Conservation (phyloP, 2,888 invertebrate genomes). For the Eretmocerus hayati region DNA sequence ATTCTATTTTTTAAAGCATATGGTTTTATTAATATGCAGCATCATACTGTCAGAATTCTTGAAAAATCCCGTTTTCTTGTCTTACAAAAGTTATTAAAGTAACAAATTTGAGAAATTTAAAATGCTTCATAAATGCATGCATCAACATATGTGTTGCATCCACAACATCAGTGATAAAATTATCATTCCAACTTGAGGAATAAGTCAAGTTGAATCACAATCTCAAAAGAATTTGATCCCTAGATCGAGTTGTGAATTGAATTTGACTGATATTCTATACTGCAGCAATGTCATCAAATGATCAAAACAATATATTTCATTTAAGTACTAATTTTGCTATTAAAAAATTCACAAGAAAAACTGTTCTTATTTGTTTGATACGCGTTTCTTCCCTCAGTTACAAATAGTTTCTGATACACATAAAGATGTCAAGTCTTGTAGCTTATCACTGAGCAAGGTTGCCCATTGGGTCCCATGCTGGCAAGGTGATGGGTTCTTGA, state of each 20-base stretch:
- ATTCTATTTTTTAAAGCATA: conserved; percentile 17
- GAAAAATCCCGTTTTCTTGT: not conserved
- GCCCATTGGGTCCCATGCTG: conserved; percentile 94
- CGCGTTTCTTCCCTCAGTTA: conserved; percentile 1
- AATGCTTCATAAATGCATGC: conserved; percentile 11
- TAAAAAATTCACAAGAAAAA: conserved; percentile 9
- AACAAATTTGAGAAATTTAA: not conserved
- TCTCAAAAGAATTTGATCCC: no score
- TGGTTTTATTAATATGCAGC: not conserved
- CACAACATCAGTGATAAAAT: conserved; percentile 4
- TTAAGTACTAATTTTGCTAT: conserved; percentile 9
- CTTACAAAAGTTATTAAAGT: not conserved
- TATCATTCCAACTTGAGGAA: no score
- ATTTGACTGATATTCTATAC: no score
- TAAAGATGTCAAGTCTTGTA: not conserved
- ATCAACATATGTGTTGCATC: not conserved
- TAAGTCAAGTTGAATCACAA: no score
- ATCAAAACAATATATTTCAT: no score
- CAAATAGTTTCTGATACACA: not conserved
- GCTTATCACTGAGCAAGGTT: conserved; percentile 56
- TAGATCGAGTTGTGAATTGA: no score
- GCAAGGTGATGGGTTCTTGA: conserved; percentile 69
- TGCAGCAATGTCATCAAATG: no score
- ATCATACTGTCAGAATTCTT: conserved; percentile 7
- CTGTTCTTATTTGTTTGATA: conserved; percentile 6